A percentile compares a stretch with the other conserved stretches of the same genome.
phyloP scores from a whole-genome alignment of 2,888 invertebrate genomes.

The Netelia melanura region DNA sequence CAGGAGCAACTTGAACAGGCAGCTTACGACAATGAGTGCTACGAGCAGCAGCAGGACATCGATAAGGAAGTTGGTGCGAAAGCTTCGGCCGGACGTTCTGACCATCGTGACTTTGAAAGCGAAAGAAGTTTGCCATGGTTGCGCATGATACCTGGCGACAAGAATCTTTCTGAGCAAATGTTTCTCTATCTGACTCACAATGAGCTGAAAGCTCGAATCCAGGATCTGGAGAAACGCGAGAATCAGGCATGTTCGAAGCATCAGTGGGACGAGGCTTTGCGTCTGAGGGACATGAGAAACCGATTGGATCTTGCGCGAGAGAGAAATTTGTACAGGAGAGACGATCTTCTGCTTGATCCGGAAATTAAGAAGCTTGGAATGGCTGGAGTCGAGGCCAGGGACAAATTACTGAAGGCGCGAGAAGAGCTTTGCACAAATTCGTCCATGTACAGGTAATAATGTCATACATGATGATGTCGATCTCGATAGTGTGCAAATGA shows the following conservation, averaged over 20 bases:
- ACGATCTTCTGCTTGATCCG: slow-evolving; percentile 76
- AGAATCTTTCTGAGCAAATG: slow-evolving; percentile 77
- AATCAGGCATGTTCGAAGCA: slow-evolving; percentile 77
- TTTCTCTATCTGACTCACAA: slow-evolving; percentile 78
- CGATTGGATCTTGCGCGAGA: slow-evolving; percentile 78
- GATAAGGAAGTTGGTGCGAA: slow-evolving; percentile 65
- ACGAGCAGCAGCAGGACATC: slow-evolving; percentile 51
- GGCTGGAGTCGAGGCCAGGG: slow-evolving; percentile 74
- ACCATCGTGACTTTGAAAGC: slow-evolving; percentile 71
- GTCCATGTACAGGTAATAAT: slow-evolving; percentile 78
- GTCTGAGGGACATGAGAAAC: slow-evolving; percentile 81
- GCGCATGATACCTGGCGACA: slow-evolving; percentile 72
- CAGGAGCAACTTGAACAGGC: not conserved
- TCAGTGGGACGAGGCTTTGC: slow-evolving; percentile 80
- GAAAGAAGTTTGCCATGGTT: slow-evolving; percentile 76
- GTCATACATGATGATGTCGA: not conserved
- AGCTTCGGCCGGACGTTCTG: slow-evolving; percentile 54
- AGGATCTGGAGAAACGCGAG: slow-evolving; percentile 78
- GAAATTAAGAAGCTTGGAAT: slow-evolving; percentile 73
- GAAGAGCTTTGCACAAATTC: slow-evolving; percentile 75
- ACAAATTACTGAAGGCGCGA: slow-evolving; percentile 72
- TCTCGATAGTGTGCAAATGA: not conserved
- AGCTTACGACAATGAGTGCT: not conserved
- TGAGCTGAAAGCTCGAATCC: slow-evolving; percentile 77
- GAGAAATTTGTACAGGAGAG: slow-evolving; percentile 76